phyloP scores from a whole-genome alignment of 2,888 invertebrate genomes.

The Scaptomyza reducta region DNA sequence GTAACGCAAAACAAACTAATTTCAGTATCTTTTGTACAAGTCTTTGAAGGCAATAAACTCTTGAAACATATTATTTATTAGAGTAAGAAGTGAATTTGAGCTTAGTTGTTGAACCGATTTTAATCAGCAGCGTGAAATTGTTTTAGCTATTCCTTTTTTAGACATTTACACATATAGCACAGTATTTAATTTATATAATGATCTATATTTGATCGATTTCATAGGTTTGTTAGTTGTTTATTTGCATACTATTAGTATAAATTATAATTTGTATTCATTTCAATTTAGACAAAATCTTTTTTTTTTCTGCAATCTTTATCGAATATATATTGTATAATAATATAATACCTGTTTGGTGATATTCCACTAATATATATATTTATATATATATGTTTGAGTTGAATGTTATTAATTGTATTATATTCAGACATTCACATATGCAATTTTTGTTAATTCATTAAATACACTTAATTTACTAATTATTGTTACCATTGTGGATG shows the following conservation, averaged over 20 bases:
- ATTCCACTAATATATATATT: slow-evolving; percentile 31
- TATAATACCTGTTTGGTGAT: slow-evolving; percentile 54
- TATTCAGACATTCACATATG: slow-evolving; percentile 65
- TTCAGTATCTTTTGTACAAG: slow-evolving; percentile 64
- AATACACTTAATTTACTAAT: slow-evolving; percentile 83
- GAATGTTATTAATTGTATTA: slow-evolving; percentile 45
- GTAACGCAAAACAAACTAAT: slow-evolving; percentile 37
- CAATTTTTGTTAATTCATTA: slow-evolving; percentile 51
- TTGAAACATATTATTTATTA: slow-evolving; percentile 21
- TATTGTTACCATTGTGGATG: slow-evolving; percentile 84
- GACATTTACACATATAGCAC: slow-evolving; percentile 48
- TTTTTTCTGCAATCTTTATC: slow-evolving; percentile 2
- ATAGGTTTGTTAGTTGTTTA: slow-evolving; percentile 1
- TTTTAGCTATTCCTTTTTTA: slow-evolving; percentile 14
- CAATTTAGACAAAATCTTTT: slow-evolving; percentile 15
- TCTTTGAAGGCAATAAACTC: slow-evolving; percentile 31
- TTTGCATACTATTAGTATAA: slow-evolving; percentile 17
- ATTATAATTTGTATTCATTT: slow-evolving; percentile 18
- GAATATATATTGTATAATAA: slow-evolving; percentile 21
- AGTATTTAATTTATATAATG: slow-evolving; percentile 12
- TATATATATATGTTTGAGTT: slow-evolving; percentile 27
- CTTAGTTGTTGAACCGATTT: slow-evolving; percentile 10
- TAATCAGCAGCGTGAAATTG: not conserved
- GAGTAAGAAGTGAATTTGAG: slow-evolving; percentile 29
- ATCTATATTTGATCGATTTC: slow-evolving; percentile 4